Conservation (phyloP, 2,888 invertebrate genomes). For the Syrista parreyssii region DNA sequence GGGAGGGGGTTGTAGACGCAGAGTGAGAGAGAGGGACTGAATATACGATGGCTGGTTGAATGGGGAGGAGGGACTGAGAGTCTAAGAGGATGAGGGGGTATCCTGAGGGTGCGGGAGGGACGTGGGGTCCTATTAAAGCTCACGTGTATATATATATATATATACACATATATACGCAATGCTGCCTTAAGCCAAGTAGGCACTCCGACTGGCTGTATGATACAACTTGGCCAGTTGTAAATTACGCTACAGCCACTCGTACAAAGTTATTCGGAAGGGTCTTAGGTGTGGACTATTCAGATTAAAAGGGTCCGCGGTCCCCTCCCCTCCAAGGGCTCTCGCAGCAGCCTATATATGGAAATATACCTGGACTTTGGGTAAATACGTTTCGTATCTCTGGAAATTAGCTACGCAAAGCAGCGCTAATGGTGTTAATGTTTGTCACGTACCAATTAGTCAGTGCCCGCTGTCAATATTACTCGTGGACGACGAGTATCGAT, state of each 20-base stretch:
- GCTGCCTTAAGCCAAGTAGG: conserved; percentile 5
- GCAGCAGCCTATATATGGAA: neutral
- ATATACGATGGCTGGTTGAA: too few species aligned
- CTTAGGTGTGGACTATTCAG: conserved; percentile 17
- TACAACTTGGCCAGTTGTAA: conserved; percentile 21
- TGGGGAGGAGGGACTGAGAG: neutral
- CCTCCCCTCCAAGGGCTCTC: neutral
- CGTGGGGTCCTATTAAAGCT: conserved; percentile 1
- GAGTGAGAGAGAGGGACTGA: too few species aligned
- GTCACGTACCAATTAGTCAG: neutral
- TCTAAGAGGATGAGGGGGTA: neutral
- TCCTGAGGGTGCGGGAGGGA: neutral
- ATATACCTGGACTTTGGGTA: neutral
- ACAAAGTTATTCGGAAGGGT: conserved; percentile 11
- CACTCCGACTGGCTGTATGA: neutral
- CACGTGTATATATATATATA: neutral
- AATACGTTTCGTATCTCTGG: neutral
- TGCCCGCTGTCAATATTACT: neutral
- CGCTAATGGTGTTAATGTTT: neutral
- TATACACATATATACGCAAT: neutral
- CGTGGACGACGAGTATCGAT: too few species aligned
- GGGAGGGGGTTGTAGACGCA: too few species aligned
- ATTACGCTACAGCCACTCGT: conserved; percentile 18
- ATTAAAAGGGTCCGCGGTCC: conserved; percentile 13
- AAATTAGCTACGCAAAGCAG: neutral